A percentile compares a stretch with the other conserved stretches of the same genome.
Evolutionary conservation across 1,140 invertebrate genomes (phyloP).

Genomic region (Stenopsyche tienmushanensis): DNA sequence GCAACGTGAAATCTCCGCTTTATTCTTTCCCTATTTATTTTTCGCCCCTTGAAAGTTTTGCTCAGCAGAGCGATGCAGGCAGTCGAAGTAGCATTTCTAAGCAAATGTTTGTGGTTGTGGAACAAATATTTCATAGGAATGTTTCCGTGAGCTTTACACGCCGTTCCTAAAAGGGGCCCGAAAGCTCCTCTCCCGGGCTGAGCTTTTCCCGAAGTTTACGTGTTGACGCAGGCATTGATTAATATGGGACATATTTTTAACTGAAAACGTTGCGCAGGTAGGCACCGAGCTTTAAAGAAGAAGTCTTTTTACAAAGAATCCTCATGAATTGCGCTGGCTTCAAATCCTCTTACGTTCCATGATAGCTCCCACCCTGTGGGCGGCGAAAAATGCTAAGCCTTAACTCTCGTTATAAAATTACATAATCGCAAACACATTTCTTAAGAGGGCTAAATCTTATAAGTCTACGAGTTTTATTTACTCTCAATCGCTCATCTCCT

Average conservation of each 20-base stretch:
- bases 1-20: conserved; percentile 20
- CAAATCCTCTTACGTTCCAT: background rate
- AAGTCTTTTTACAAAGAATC: background rate
- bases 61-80: conserved; percentile 1
- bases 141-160: conserved; percentile 11
- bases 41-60: conserved; percentile 11
- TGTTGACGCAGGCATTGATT: conserved; percentile 27
- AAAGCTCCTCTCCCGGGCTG: background rate
- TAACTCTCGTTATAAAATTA: background rate
- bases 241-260: conserved; percentile 27
- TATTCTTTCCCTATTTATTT: conserved; percentile 26
- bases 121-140: conserved; percentile 23
- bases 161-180: background rate
- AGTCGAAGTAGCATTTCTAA: conserved; percentile 5
- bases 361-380: background rate
- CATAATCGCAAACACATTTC: background rate
- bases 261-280: conserved; percentile 11
- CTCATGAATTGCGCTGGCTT: background rate
- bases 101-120: conserved; percentile 21
- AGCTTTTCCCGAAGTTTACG: conserved; percentile 19
- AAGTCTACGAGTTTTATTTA: background rate
- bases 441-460: background rate
- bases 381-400: background rate
- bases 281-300: background rate
- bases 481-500: too few species aligned